Evolutionary conservation across 1,140 invertebrate genomes (phyloP).

Genomic region (Brachionus koreanus): DNA sequence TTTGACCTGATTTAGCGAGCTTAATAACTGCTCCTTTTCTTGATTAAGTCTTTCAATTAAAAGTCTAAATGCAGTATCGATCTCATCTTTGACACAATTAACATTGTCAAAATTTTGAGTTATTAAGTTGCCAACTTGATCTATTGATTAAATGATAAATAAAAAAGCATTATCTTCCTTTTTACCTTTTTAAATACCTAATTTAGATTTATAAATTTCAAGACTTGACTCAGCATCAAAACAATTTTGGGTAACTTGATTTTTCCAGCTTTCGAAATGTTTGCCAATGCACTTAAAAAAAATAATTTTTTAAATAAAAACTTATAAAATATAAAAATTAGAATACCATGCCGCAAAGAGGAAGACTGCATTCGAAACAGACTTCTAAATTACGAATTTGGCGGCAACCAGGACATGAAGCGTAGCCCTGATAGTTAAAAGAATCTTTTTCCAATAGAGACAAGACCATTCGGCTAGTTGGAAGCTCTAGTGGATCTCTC

Average conservation of each 20-base stretch:
- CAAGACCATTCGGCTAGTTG: conserved; percentile 38
- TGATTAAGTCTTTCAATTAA: conserved; percentile 18
- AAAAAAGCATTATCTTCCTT: too few species aligned
- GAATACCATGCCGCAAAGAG: background rate
- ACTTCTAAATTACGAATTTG: conserved; percentile 44
- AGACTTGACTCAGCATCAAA: background rate
- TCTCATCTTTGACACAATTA: background rate
- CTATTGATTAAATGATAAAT: background rate
- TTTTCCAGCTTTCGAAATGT: conserved; percentile 42
- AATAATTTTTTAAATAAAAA: background rate
- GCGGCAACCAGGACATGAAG: conserved; percentile 15
- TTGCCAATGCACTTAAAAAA: conserved; percentile 33
- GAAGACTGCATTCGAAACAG: conserved; percentile 35
- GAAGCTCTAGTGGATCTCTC: background rate
- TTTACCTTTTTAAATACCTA: too few species aligned
- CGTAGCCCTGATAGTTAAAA: conserved; percentile 35
- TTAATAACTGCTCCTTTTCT: conserved; percentile 8
- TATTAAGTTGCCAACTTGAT: background rate
- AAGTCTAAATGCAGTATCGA: background rate
- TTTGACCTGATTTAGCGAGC: conserved; percentile 19
- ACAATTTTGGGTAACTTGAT: conserved; percentile 8
- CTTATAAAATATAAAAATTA: background rate
- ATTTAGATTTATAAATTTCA: background rate
- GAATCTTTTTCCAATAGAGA: conserved; percentile 32
- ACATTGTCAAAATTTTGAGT: conserved; percentile 40